These are phyloP conservation scores for Lymantria dispar DNA, from an alignment of 2,888 invertebrate species.

Conservation along the genomic window DNA sequence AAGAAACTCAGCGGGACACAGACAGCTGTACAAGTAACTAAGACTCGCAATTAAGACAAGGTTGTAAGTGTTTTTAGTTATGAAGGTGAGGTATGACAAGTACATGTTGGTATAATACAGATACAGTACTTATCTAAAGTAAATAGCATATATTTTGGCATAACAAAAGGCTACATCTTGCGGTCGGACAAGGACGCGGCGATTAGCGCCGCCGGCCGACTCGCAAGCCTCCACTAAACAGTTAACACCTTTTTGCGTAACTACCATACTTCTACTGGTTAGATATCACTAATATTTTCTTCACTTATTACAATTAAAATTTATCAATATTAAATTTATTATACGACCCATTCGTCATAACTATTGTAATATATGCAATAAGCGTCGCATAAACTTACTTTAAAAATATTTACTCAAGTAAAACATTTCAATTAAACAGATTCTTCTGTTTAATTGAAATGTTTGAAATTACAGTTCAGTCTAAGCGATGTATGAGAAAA, in stretches of 20 bases:
- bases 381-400: neutral
- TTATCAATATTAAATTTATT: neutral
- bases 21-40: too few relatives aligned
- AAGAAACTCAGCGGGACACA: too few relatives aligned
- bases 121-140: conserved; percentile 1
- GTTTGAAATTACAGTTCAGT: conserved; percentile 2
- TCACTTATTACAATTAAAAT: too few relatives aligned
- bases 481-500: conserved; percentile 59
- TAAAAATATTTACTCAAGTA: neutral
- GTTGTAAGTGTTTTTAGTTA: too few relatives aligned
- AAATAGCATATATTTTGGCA: conserved; percentile 12
- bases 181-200: conserved; percentile 40
- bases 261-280: conserved; percentile 1
- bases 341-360: neutral
- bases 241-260: conserved; percentile 27
- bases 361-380: neutral
- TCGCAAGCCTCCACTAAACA: conserved; percentile 39
- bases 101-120: too few relatives aligned
- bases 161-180: conserved; percentile 16
- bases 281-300: too few relatives aligned
- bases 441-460: conserved; percentile 29
- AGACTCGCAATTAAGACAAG: too few relatives aligned
- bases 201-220: conserved; percentile 39
- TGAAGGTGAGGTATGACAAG: too few relatives aligned
- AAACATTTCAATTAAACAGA: conserved; percentile 1